phyloP scores from a whole-genome alignment of 2,113 vertebrate species.

The Scomber japonicus region DNA sequence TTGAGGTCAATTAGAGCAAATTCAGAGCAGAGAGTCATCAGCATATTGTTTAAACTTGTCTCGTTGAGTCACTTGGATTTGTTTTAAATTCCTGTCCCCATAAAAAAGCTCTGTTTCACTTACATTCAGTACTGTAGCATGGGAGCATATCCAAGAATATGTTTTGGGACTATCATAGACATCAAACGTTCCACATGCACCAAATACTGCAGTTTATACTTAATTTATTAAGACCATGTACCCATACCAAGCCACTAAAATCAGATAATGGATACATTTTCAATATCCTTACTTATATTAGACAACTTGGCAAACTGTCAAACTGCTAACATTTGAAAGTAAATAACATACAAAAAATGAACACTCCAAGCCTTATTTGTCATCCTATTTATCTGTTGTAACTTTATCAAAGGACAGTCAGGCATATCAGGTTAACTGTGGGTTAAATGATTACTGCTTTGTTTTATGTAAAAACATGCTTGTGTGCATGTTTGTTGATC shows the following conservation, averaged over 20 bases:
- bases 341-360: background rate
- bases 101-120: slow-evolving; percentile 4
- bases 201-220: background rate
- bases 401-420: no score
- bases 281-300: no score
- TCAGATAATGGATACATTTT: no score
- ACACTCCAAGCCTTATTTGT: background rate
- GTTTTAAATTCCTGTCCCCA: slow-evolving; percentile 28
- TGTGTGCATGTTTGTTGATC: background rate
- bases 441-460: background rate
- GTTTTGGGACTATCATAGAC: background rate
- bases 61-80: slow-evolving; percentile 53
- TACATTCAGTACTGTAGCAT: background rate
- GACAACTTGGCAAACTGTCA: no score
- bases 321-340: no score
- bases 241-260: background rate
- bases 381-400: no score
- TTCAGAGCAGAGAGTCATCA: slow-evolving; percentile 51
- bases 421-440: no score
- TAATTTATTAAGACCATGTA: background rate
- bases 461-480: background rate
- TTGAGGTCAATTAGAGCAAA: slow-evolving; percentile 43
- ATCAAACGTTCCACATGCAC: background rate
- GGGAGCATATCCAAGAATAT: background rate
- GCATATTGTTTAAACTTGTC: slow-evolving; percentile 71